Percentiles rank a stretch among this genome's conserved stretches.
These are phyloP conservation scores for Acromyrmex echinatior DNA, from an alignment of 1,140 invertebrate genomes.

Conservation along the genomic window DNA sequence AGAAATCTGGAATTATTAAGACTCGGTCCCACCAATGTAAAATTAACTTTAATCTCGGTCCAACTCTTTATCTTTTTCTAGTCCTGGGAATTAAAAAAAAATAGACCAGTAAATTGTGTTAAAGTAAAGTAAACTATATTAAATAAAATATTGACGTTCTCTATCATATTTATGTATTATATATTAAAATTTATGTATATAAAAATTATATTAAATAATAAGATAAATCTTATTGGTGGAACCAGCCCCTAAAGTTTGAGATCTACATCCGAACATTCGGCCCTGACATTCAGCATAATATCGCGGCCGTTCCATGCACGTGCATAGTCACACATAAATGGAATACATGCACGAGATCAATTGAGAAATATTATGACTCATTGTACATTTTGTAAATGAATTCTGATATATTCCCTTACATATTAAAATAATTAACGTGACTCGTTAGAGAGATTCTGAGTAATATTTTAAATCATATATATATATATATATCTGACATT, in stretches of 20 bases:
- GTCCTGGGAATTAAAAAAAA: too few relatives aligned
- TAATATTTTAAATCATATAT: neutral
- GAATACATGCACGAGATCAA: neutral
- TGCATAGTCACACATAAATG: neutral
- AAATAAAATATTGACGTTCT: too few relatives aligned
- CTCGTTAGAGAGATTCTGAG: neutral
- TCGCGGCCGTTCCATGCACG: neutral
- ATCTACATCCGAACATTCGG: neutral
- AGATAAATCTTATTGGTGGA: too few relatives aligned
- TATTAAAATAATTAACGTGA: neutral
- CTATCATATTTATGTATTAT: too few relatives aligned
- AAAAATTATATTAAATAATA: too few relatives aligned
- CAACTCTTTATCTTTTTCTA: too few relatives aligned
- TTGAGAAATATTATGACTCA: neutral
- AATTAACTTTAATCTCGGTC: too few relatives aligned
- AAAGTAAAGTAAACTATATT: too few relatives aligned
- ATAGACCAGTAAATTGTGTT: too few relatives aligned
- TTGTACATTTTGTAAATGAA: neutral
- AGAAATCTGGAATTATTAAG: slow-evolving; percentile 26
- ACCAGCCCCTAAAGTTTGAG: neutral
- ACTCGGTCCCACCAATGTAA: too few relatives aligned
- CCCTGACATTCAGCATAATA: slow-evolving; percentile 2
- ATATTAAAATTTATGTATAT: too few relatives aligned
- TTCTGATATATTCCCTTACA: neutral
- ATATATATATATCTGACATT: neutral